Evolutionary conservation across 2,888 invertebrate genomes (phyloP).

Genomic region (Acanthosoma haemorrhoidale): DNA sequence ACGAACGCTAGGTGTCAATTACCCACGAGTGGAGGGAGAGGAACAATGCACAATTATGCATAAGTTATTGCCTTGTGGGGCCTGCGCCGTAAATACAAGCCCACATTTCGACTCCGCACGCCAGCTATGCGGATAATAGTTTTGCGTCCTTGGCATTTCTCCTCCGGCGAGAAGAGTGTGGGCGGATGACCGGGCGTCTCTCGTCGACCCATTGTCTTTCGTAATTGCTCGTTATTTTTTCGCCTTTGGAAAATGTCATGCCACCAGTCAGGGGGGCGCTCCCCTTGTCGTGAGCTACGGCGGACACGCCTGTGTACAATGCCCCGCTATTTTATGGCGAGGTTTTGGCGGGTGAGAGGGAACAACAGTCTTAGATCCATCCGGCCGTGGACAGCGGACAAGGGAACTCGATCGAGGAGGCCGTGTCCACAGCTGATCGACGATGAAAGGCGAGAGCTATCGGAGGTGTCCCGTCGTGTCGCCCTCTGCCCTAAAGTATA

Average conservation of each 20-base stretch:
- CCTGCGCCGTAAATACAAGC: neutral
- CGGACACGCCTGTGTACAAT: too few species aligned
- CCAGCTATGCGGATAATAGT: neutral
- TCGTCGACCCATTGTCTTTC: neutral
- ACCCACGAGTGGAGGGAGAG: neutral
- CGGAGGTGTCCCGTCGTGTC: neutral
- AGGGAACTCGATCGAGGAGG: slow-evolving; percentile 3
- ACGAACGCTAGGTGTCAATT: slow-evolving; percentile 32
- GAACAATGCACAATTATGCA: slow-evolving; percentile 28
- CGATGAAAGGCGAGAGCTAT: neutral
- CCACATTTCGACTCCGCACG: neutral
- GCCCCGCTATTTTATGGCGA: neutral
- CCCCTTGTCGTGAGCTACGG: too few species aligned
- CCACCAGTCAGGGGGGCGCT: too few species aligned
- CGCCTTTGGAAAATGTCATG: neutral
- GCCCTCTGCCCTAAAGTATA: too few species aligned
- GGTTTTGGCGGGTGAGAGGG: slow-evolving; percentile 1
- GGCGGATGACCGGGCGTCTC: too few species aligned
- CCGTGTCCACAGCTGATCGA: slow-evolving; percentile 9
- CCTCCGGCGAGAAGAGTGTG: too few species aligned
- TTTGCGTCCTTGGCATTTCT: slow-evolving; percentile 5
- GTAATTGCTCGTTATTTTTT: slow-evolving; percentile 7
- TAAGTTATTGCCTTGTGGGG: slow-evolving; percentile 1
- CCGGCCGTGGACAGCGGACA: slow-evolving; percentile 6
- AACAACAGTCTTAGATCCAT: too few species aligned